Percentiles rank a stretch among this genome's conserved stretches.
phyloP scores from a whole-genome alignment of 2,888 invertebrate species.

The Andrena marginata region DNA sequence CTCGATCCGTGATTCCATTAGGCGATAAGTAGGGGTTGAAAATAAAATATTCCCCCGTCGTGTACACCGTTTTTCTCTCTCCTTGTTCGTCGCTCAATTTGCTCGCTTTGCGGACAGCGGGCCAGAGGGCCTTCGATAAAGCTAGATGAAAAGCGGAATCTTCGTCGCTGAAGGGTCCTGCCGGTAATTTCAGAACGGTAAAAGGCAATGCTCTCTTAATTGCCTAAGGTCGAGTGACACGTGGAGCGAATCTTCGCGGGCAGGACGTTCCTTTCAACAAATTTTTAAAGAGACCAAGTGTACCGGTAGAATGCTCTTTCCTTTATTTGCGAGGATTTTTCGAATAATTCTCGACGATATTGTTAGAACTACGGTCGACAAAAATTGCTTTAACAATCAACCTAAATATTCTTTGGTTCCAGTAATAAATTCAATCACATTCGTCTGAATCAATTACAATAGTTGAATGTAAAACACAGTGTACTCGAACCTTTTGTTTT shows the following conservation, averaged over 20 bases:
- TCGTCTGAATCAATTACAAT: too few species aligned
- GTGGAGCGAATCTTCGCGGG: conserved; percentile 39
- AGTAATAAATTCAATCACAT: too few species aligned
- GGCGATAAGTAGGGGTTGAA: conserved; percentile 64
- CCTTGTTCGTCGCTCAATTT: not conserved
- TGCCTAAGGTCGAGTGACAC: conserved; percentile 27
- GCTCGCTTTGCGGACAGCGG: not conserved
- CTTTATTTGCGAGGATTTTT: too few species aligned
- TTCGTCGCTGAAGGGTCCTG: conserved; percentile 10
- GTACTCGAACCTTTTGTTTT: too few species aligned
- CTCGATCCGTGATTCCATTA: conserved; percentile 67
- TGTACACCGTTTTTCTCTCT: conserved; percentile 1
- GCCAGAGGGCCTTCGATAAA: not conserved
- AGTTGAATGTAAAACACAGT: too few species aligned
- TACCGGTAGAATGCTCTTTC: not conserved
- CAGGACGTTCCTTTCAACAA: conserved; percentile 58
- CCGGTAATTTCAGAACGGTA: conserved; percentile 33
- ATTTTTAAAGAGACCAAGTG: conserved; percentile 36
- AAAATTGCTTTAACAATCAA: not conserved
- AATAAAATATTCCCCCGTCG: conserved; percentile 65
- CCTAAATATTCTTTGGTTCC: not conserved
- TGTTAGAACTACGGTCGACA: too few species aligned
- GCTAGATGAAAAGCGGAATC: conserved; percentile 24
- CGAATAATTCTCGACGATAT: too few species aligned
- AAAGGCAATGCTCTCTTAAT: conserved; percentile 31